Evolutionary conservation across 2,888 invertebrate species (phyloP), one percentile per base, ranked within the genome.

Genomic region (Glaucopsyche alexis): DNA sequence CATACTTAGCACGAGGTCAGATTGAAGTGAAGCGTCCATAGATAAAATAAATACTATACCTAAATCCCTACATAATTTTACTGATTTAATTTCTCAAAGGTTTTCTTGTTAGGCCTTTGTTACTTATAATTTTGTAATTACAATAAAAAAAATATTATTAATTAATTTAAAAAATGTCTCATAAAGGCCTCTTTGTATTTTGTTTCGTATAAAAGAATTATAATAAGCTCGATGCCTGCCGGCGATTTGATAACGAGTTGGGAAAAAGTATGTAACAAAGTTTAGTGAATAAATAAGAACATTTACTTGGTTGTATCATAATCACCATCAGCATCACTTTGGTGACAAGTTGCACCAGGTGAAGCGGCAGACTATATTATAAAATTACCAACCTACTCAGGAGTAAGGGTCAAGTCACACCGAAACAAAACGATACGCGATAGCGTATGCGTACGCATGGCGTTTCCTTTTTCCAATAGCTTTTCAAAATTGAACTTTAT

Each of bases 171-270:
- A 38, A 29, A 60, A 60, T 60, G 60, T 60, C 60, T 38, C 60
- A 67, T 45, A 11, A 42, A 67, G 67, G 42, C 16, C 19, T 45
- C 16, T 66, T n/a, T 67, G 42, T 16, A 16, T 67, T 67, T 67
- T 16, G 7, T 19, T 45, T 67, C 67, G 42, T 45, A 67, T 67
- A 42, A 67, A 67, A 16, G 42, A 45, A 67, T 67, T 67, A 67
- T 67, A 67, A 67, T 42, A 67, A 67, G 45, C 67, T 45, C 67
- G 67, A 19, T 47, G 45, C 67, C 67, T 67, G 42, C 8, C 9
- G 67, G 67, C 45, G 8, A 67, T 67, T 67, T 67, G 42, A 45
- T 67, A 67, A 67, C 67, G 42, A 67, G 67, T 42, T 67, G 45
- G 67, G 19, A 45, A 16, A 67, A 42, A 67, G 16, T 67, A 67